These are phyloP conservation scores for Drosophila ironensis DNA, from an alignment of 1,140 invertebrate species.

Conservation along the genomic window DNA sequence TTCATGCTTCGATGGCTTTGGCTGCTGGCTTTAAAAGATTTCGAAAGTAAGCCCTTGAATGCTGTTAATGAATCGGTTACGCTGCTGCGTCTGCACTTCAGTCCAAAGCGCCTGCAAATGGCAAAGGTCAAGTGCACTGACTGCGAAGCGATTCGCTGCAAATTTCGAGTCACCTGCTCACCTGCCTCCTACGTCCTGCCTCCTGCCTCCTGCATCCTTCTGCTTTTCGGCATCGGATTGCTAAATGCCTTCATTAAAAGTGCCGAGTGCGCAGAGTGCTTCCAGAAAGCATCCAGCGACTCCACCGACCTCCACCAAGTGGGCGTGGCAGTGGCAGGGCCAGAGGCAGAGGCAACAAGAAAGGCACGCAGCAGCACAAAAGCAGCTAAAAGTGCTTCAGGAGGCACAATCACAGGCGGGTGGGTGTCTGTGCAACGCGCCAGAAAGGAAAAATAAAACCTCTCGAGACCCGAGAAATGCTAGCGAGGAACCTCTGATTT, in stretches of 20 bases:
- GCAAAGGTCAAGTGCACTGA: constrained; percentile 36
- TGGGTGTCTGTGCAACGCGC: too few species aligned
- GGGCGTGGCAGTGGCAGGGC: background rate
- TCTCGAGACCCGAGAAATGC: too few species aligned
- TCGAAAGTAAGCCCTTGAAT: background rate
- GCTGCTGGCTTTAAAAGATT: too few species aligned
- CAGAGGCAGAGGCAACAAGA: constrained; percentile 29
- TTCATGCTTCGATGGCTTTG: too few species aligned
- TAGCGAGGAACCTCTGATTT: too few species aligned
- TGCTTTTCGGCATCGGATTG: constrained; percentile 18
- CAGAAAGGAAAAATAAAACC: too few species aligned
- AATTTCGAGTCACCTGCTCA: background rate
- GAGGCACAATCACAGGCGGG: background rate
- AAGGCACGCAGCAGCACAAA: constrained; percentile 7
- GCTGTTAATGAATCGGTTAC: too few species aligned
- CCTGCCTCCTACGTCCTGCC: background rate
- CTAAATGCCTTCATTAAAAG: constrained; percentile 57
- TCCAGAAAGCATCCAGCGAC: constrained; percentile 20
- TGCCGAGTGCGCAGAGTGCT: constrained; percentile 29
- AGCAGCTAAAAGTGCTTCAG: constrained; percentile 23
- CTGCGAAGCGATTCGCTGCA: constrained; percentile 17
- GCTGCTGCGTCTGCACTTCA: background rate
- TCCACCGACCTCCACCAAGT: constrained; percentile 15
- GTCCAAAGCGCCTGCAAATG: background rate
- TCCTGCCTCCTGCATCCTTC: background rate